phyloP scores from a whole-genome alignment of 2,113 vertebrate species.

The Syngnathus scovelli region DNA sequence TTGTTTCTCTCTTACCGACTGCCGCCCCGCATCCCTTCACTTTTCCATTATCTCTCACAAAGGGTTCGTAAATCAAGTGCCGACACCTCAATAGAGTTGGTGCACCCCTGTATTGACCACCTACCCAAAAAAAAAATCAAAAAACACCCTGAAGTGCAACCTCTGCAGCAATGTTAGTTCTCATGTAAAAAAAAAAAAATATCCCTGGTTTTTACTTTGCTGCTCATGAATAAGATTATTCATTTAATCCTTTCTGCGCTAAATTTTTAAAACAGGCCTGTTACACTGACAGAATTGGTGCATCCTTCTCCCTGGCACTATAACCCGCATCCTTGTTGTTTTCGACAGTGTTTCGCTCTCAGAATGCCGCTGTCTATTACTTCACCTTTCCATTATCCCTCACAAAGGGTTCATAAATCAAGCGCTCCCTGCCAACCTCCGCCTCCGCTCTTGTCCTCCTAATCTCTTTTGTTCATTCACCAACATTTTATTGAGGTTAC shows the following conservation, averaged over 20 bases:
- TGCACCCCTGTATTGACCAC: too few relatives aligned
- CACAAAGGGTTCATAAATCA: constrained; percentile 18
- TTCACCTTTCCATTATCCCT: constrained; percentile 54
- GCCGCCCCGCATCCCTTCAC: constrained; percentile 36
- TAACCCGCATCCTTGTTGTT: background rate
- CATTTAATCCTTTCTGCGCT: too few relatives aligned
- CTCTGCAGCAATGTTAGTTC: too few relatives aligned
- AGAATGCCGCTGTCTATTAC: constrained; percentile 19
- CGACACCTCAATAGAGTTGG: too few relatives aligned
- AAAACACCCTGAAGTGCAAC: background rate
- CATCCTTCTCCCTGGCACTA: background rate
- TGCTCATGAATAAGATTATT: too few relatives aligned
- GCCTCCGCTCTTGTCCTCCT: constrained; percentile 14
- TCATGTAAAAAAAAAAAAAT: too few relatives aligned
- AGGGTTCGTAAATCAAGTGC: constrained; percentile 48
- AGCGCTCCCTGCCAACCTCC: constrained; percentile 13
- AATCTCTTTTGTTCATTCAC: constrained; percentile 24
- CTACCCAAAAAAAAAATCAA: background rate
- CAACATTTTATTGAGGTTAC: background rate
- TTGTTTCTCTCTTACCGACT: constrained; percentile 7
- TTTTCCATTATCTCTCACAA: constrained; percentile 50
- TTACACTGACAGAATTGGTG: background rate
- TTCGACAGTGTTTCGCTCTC: background rate
- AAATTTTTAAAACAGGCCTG: too few relatives aligned
- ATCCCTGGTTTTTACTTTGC: too few relatives aligned